Evolutionary conservation across 2,797 vertebrate genomes (phyloP), one percentile per base, ranked within the genome.

Genomic region (Rhynchonycteris naso): DNA sequence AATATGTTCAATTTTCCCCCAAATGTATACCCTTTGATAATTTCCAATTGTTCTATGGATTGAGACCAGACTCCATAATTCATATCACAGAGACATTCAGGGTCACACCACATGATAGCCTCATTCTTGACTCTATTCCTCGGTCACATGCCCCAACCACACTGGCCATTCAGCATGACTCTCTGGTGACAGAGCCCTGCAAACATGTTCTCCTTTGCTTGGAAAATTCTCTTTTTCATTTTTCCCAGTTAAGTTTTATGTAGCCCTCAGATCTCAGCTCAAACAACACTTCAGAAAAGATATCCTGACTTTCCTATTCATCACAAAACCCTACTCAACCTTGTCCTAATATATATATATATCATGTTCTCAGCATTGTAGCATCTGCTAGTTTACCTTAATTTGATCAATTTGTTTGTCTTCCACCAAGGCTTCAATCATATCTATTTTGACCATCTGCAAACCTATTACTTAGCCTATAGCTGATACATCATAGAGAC

Each of bases 1-100:
- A n/a, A 76, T 71, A 75, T 0, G 30, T 35, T 26, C 43, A 65
- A 11, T 38, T 19, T 35, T 38, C 24, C 35, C n/a, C 2, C 16
- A 69, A 52, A 89, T 76, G 7, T 84, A 66, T 30, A 56, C 10
- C 18, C 50, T 79, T 38, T 1, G 13, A 43, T 84, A 80, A 80
- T 88, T 92, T 83, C 61, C 11, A 91, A 16, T 30, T 75, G 22
- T 22, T 93, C 61, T 96, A 90, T 63, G n/a, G 30, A 26, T 91
- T 91, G 86, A 75, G 19, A 65, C 4, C 33, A 84, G 88, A n/a
- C 26, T 68, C 75, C 7, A 2, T 30, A 81, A 69, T 47, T 90
- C 58, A 56, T 3, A 16, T 38, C 33, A 65, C 11, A 50, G 81
- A 79, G 28, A 61, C 22, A 47, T 0, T 0, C 3, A 26, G 4